These are phyloP conservation scores for Chorisops tibialis DNA, from an alignment of 2,888 invertebrate species.

Conservation along the genomic window DNA sequence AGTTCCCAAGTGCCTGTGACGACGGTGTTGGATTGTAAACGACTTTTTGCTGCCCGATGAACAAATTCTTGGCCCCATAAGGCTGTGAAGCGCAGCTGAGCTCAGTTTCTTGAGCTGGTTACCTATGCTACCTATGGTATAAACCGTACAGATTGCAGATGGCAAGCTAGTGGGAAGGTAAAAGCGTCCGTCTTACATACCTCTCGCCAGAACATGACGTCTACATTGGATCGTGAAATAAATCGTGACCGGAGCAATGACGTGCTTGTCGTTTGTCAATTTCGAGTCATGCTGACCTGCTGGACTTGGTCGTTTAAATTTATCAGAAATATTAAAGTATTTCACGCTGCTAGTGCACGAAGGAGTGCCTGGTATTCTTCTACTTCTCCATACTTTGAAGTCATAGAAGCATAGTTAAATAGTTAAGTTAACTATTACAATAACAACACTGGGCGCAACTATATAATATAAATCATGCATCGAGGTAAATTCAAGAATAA, in stretches of 20 bases:
- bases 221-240: constrained; percentile 6
- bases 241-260: constrained; percentile 8
- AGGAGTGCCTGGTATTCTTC: too few relatives aligned
- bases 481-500: too few relatives aligned
- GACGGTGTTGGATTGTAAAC: background rate
- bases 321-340: too few relatives aligned
- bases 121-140: constrained; percentile 11
- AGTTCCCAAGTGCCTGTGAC: constrained; percentile 2
- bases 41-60: background rate
- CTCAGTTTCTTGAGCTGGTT: constrained; percentile 2
- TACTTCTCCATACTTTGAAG: too few relatives aligned
- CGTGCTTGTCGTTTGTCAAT: background rate
- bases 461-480: too few relatives aligned
- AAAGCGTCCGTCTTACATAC: constrained; percentile 7
- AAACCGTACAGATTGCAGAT: constrained; percentile 17
- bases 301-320: too few relatives aligned
- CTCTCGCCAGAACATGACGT: constrained; percentile 2
- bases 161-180: constrained; percentile 6
- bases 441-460: too few relatives aligned
- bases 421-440: too few relatives aligned
- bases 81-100: constrained; percentile 3
- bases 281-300: too few relatives aligned
- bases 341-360: too few relatives aligned
- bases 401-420: too few relatives aligned
- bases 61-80: constrained; percentile 6